Conservation (phyloP, 2,797 vertebrate genomes). For the Remorina albescens region DNA sequence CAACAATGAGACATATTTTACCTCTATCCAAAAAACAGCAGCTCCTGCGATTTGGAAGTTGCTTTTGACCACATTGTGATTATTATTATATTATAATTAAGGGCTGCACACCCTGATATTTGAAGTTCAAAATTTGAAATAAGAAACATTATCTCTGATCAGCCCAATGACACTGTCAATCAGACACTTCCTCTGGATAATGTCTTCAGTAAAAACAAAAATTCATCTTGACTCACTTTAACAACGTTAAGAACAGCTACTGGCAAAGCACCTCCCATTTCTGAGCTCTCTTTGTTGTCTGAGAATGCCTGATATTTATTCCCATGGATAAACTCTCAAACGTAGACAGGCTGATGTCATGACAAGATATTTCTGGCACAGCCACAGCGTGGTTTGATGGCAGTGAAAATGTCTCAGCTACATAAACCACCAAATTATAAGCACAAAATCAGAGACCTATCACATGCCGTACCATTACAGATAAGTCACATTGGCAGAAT, state of each 20-base stretch:
- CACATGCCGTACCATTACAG: conserved; percentile 24
- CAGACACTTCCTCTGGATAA: conserved; percentile 33
- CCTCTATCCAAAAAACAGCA: too few species aligned
- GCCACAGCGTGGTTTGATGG: conserved; percentile 31
- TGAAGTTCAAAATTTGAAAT: background rate
- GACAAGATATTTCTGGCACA: conserved; percentile 64
- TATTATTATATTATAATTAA: too few species aligned
- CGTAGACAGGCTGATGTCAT: conserved; percentile 54
- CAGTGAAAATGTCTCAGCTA: conserved; percentile 36
- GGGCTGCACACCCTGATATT: background rate
- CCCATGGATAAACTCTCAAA: conserved; percentile 45
- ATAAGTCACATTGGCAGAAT: conserved; percentile 42
- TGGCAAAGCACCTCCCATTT: conserved; percentile 27
- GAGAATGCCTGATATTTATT: conserved; percentile 43
- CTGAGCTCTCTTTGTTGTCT: conserved; percentile 47
- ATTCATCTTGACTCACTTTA: conserved; percentile 29
- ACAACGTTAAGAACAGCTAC: conserved; percentile 30
- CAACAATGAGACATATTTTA: too few species aligned
- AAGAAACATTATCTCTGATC: conserved; percentile 13
- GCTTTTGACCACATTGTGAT: too few species aligned
- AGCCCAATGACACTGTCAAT: conserved; percentile 39
- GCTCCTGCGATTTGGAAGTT: too few species aligned
- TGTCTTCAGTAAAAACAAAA: conserved; percentile 18
- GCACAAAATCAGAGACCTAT: conserved; percentile 48
- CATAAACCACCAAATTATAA: conserved; percentile 39